Percentiles rank a stretch among this genome's conserved stretches.
Evolutionary conservation across 2,797 vertebrate species (phyloP).

Genomic region (Neomorphus geoffroyi): DNA sequence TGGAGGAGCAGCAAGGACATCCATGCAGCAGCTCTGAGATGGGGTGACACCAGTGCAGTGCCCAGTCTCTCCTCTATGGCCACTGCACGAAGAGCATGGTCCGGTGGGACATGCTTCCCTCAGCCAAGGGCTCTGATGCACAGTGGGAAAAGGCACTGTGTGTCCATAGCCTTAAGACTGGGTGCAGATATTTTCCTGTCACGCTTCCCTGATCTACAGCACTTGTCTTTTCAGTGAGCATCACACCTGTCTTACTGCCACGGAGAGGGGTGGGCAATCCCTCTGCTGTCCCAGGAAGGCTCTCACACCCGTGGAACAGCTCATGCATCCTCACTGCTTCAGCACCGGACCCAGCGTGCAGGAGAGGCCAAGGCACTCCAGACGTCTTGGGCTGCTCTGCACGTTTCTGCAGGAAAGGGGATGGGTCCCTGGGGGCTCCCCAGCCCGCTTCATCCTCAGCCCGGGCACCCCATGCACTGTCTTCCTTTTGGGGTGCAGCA

Average conservation of each 20-base stretch:
- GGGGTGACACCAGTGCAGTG: background rate
- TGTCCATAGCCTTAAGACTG: background rate
- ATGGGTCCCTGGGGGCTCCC: background rate
- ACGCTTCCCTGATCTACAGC: background rate
- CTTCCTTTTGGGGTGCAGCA: accelerated
- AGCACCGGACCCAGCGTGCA: accelerated
- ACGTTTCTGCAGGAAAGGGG: background rate
- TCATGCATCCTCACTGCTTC: background rate
- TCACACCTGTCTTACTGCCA: background rate
- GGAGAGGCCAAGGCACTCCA: background rate
- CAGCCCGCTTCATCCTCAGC: background rate
- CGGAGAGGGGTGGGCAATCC: background rate
- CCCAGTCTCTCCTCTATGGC: background rate
- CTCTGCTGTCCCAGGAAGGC: background rate
- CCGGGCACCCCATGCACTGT: accelerated
- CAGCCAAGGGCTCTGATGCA: background rate
- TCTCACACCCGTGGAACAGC: background rate
- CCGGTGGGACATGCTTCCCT: background rate
- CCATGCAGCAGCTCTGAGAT: background rate
- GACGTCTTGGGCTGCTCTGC: background rate
- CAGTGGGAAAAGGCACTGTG: accelerated
- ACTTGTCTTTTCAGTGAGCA: background rate
- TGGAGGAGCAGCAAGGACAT: background rate
- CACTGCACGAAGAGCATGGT: background rate
- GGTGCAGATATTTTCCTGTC: background rate